Conservation (phyloP, 2,113 vertebrate genomes). For the human (Homo sapiens) region DNA sequence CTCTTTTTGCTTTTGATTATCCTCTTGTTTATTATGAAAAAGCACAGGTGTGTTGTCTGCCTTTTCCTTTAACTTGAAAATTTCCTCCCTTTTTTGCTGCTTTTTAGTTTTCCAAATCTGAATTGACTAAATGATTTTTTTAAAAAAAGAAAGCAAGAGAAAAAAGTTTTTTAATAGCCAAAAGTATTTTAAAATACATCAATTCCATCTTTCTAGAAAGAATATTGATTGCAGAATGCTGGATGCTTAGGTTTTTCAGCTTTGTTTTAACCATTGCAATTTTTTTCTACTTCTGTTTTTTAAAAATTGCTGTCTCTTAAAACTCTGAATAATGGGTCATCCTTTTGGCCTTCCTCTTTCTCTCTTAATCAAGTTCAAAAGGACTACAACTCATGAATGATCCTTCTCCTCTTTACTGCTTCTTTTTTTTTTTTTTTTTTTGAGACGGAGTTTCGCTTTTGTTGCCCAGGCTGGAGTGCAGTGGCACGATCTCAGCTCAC, state of each 20-base stretch:
- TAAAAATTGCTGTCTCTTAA: background rate
- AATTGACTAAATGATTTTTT: conserved; percentile 87
- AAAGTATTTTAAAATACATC: conserved; percentile 1
- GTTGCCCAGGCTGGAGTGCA: too few species aligned
- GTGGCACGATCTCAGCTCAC: too few species aligned
- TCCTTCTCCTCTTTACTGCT: background rate
- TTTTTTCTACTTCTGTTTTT: conserved; percentile 8
- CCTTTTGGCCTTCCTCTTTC: background rate
- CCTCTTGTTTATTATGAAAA: conserved; percentile 69
- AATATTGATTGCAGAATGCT: background rate
- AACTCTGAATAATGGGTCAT: background rate
- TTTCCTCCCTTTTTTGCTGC: conserved; percentile 81
- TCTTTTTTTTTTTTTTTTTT: too few species aligned
- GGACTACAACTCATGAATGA: background rate
- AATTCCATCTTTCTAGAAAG: conserved; percentile 15
- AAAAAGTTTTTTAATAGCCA: background rate
- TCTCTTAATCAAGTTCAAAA: background rate
- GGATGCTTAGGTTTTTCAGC: background rate
- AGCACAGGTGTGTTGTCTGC: conserved; percentile 71
- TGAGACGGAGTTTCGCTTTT: too few species aligned
- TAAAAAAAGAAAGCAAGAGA: background rate
- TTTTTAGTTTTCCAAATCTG: conserved; percentile 90
- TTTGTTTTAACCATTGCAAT: conserved; percentile 16
- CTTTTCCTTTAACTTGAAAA: conserved; percentile 84
- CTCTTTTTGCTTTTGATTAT: conserved; percentile 83